phyloP scores from a whole-genome alignment of 2,797 vertebrate species.

The Enteromius radiatus region DNA sequence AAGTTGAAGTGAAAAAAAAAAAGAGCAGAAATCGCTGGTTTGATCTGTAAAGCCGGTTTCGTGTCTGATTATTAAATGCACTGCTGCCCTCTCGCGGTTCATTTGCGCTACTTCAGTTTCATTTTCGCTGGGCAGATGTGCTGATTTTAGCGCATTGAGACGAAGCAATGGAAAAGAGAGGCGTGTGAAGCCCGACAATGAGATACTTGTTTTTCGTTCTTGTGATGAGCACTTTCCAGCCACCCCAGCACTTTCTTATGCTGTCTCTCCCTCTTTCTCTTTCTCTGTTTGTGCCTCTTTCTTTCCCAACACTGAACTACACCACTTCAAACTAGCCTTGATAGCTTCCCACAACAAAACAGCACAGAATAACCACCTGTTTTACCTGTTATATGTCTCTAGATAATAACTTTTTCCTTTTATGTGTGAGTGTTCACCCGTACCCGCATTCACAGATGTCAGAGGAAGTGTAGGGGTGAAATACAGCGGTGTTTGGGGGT shows the following conservation, averaged over 20 bases:
- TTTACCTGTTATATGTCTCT: background rate
- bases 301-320: conserved; percentile 1
- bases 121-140: background rate
- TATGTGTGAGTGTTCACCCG: background rate
- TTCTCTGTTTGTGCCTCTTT: conserved; percentile 20
- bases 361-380: background rate
- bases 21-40: background rate
- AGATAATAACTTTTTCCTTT: conserved; percentile 18
- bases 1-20: background rate
- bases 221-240: conserved; percentile 59
- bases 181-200: conserved; percentile 41
- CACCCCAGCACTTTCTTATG: conserved; percentile 60
- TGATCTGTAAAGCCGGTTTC: background rate
- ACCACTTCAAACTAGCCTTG: conserved; percentile 19
- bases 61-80: background rate
- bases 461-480: conserved; percentile 34
- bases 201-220: conserved; percentile 38
- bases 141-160: background rate
- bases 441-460: background rate
- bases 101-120: conserved; percentile 47
- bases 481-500: conserved; percentile 7
- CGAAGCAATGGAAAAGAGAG: conserved; percentile 35
- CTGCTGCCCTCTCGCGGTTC: conserved; percentile 73
- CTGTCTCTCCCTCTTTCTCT: conserved; percentile 6
- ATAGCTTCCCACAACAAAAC: conserved; percentile 32